These are phyloP conservation scores for Drosophila tsacasi DNA, from an alignment of 1,140 invertebrate genomes.

Conservation along the genomic window DNA sequence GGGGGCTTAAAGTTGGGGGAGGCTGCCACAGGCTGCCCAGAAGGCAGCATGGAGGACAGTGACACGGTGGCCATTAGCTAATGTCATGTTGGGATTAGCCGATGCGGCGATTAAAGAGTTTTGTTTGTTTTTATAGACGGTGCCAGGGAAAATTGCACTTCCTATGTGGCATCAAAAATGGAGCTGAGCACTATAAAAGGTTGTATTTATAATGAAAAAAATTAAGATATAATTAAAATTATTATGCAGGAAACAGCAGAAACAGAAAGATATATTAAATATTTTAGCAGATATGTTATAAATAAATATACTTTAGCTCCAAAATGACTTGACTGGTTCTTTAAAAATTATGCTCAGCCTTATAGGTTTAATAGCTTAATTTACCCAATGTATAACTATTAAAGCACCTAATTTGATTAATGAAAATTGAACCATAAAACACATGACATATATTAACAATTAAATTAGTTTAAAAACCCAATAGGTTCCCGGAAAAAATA, in stretches of 20 bases:
- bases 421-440: too few relatives aligned
- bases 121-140: conserved; percentile 14
- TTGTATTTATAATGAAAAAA: background rate
- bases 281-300: background rate
- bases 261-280: too few relatives aligned
- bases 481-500: background rate
- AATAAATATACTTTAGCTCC: background rate
- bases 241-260: too few relatives aligned
- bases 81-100: conserved; percentile 50
- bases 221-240: background rate
- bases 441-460: background rate
- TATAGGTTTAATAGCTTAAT: background rate
- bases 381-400: too few relatives aligned
- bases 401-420: background rate
- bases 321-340: background rate
- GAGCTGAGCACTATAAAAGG: background rate
- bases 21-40: conserved; percentile 37
- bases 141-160: conserved; percentile 13
- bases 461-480: background rate
- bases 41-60: conserved; percentile 23
- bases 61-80: conserved; percentile 55
- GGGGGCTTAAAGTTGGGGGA: conserved; percentile 19
- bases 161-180: conserved; percentile 1
- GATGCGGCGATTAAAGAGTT: conserved; percentile 47
- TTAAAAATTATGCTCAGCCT: accelerated